phyloP scores from a whole-genome alignment of 1,140 invertebrate genomes.

The Popillia japonica region DNA sequence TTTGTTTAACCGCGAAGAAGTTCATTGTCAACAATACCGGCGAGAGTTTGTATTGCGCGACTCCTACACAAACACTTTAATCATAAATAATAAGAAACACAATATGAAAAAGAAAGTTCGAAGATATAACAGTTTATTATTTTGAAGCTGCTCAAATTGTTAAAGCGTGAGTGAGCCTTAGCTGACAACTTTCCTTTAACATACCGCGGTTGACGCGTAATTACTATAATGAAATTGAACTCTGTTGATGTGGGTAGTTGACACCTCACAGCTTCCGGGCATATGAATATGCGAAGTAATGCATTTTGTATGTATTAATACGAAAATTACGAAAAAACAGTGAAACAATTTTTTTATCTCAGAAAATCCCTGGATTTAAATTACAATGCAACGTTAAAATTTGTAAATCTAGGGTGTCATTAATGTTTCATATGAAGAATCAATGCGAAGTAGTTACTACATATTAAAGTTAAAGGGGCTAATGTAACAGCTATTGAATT shows the following conservation, averaged over 20 bases:
- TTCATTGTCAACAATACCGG: slow-evolving; percentile 7
- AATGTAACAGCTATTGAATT: no score
- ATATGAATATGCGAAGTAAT: background rate
- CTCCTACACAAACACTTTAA: background rate
- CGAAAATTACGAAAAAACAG: no score
- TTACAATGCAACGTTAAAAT: no score
- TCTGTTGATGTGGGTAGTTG: background rate
- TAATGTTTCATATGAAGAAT: no score
- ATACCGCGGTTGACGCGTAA: background rate
- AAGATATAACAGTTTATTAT: background rate
- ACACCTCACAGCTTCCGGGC: background rate
- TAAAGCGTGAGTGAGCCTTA: background rate
- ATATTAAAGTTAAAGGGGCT: no score
- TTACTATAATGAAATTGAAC: background rate
- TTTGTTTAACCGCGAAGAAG: background rate
- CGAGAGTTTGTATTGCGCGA: background rate
- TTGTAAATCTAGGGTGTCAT: no score
- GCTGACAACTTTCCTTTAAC: background rate
- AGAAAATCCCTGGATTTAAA: no score
- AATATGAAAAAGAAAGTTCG: background rate
- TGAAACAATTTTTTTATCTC: no score
- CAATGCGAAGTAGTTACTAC: no score
- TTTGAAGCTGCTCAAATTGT: background rate
- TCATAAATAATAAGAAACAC: slow-evolving; percentile 7
- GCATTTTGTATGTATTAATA: no score